These are phyloP conservation scores for Pseudochirops corinnae DNA, from an alignment of 2,797 vertebrate species.

Conservation along the genomic window DNA sequence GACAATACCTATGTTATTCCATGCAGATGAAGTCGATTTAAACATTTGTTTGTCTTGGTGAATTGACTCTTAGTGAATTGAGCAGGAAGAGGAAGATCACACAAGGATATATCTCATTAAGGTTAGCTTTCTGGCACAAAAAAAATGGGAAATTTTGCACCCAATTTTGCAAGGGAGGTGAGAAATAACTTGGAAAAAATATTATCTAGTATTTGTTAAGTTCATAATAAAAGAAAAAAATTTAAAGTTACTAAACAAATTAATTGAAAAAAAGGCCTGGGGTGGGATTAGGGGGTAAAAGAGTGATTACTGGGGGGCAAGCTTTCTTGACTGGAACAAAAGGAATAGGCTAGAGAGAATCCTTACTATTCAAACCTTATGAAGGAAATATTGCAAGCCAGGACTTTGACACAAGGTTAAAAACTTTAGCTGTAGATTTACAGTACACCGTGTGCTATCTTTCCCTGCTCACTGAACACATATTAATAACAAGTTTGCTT, in stretches of 20 bases:
- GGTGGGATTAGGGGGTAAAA: not conserved
- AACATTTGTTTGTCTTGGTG: slow-evolving; percentile 19
- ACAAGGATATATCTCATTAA: not conserved
- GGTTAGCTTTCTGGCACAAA: not conserved
- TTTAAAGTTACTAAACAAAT: not conserved
- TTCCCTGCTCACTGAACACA: not conserved
- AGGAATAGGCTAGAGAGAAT: not conserved
- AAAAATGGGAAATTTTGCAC: not conserved
- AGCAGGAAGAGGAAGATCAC: not conserved
- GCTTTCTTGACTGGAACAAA: not conserved
- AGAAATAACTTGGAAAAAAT: not conserved
- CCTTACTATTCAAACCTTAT: not conserved
- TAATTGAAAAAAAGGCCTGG: not conserved
- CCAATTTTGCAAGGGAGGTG: not conserved
- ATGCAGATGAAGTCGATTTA: slow-evolving; percentile 24
- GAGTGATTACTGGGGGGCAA: no score
- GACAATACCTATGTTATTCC: not conserved
- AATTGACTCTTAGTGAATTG: not conserved
- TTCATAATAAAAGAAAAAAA: not conserved
- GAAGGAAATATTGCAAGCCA: not conserved
- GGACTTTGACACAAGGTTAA: not conserved
- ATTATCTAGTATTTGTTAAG: not conserved
- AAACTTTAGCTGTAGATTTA: slow-evolving; percentile 9
- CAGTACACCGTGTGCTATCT: not conserved
- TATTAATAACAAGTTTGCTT: slow-evolving; percentile 45